phyloP scores from a whole-genome alignment of 2,888 invertebrate genomes.

The Zygaena filipendulae region DNA sequence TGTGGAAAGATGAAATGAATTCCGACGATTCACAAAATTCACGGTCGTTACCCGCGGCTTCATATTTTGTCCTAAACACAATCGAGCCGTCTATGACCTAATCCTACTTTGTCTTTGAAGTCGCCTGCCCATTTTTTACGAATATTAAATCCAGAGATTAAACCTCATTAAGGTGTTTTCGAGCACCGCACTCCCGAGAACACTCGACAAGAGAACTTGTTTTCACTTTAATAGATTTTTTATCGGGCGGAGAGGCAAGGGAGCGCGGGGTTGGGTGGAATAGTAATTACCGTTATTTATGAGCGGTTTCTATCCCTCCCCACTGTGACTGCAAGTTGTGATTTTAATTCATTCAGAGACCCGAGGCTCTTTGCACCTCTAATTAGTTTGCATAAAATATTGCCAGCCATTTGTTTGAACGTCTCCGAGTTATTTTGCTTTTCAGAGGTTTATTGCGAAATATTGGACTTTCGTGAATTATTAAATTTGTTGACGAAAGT shows the following conservation, averaged over 20 bases:
- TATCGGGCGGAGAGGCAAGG: constrained; percentile 26
- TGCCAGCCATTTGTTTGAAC: constrained; percentile 43
- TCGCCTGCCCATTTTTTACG: constrained; percentile 15
- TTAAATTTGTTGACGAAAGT: too few relatives aligned
- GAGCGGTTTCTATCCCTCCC: constrained; percentile 47
- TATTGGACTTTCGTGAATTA: too few relatives aligned
- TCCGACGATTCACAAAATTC: too few relatives aligned
- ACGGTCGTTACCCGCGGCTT: too few relatives aligned
- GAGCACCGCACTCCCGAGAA: constrained; percentile 19
- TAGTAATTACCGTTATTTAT: constrained; percentile 62
- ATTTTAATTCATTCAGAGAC: constrained; percentile 58
- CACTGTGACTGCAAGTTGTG: constrained; percentile 55
- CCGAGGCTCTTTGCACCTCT: constrained; percentile 54
- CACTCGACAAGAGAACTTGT: constrained; percentile 20
- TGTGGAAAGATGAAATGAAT: too few relatives aligned
- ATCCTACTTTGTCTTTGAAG: constrained; percentile 21
- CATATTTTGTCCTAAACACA: constrained; percentile 23
- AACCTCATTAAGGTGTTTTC: constrained; percentile 30
- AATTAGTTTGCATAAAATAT: constrained; percentile 63
- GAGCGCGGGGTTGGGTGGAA: constrained; percentile 24
- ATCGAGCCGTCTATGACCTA: too few relatives aligned
- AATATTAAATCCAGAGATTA: constrained; percentile 22
- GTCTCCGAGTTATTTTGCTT: constrained; percentile 30
- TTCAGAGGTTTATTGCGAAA: constrained; percentile 29
- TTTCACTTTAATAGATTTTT: constrained; percentile 26